Evolutionary conservation across 35 echinoderm and acorn worm species (phyloP).

Genomic region (Acanthaster planci): DNA sequence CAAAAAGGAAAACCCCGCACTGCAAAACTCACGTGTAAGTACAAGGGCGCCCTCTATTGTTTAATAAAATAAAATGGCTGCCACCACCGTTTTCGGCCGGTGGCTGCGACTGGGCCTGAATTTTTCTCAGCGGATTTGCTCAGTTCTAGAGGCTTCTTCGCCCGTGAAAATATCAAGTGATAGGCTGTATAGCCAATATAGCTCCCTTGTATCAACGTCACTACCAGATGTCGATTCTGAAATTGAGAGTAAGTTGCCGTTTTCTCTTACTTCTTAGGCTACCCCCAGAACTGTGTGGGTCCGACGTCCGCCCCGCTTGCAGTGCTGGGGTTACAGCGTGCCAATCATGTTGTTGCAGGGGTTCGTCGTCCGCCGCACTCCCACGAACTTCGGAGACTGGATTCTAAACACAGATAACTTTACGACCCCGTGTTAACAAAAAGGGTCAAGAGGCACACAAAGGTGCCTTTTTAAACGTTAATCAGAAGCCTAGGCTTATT

Average conservation of each 20-base stretch:
- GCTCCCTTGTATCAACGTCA: constrained; percentile 82
- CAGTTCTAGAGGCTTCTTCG: background rate
- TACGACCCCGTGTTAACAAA: no score
- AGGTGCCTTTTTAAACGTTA: no score
- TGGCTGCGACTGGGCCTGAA: background rate
- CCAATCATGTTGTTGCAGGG: background rate
- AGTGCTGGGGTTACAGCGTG: background rate
- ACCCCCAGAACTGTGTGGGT: no score
- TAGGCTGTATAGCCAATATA: constrained; percentile 12
- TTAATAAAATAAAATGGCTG: background rate
- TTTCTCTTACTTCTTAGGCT: background rate
- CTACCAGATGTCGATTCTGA: constrained; percentile 90
- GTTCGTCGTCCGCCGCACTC: no score
- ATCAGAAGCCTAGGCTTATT: no score
- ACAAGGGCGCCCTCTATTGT: constrained; percentile 3
- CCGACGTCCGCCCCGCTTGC: no score
- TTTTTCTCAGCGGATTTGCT: constrained; percentile 6
- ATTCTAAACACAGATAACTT: no score
- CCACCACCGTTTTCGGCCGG: background rate
- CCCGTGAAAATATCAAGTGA: background rate
- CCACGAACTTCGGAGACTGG: no score
- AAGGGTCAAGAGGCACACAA: no score
- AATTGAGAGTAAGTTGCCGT: constrained; percentile 71
- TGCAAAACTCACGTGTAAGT: no score
- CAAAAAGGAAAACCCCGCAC: no score